Conservation (phyloP, 2,113 vertebrate genomes). For the Periophthalmodon schlosseri region DNA sequence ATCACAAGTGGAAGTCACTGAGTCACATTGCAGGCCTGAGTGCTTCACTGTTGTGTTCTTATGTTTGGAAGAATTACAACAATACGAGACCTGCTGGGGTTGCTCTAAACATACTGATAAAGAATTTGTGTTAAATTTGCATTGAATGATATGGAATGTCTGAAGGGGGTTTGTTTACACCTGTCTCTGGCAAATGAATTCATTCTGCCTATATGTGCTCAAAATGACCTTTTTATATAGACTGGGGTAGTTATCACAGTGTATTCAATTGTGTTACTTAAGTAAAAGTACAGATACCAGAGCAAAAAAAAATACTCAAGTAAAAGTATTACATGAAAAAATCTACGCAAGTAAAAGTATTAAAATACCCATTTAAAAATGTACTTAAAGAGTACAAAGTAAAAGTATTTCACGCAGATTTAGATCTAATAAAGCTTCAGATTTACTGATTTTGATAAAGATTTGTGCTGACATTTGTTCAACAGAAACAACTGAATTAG, state of each 20-base stretch:
- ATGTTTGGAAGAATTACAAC: slow-evolving; percentile 41
- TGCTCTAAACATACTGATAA: slow-evolving; percentile 26
- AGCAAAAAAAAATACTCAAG: no score
- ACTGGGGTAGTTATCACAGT: background rate
- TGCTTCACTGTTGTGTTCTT: slow-evolving; percentile 58
- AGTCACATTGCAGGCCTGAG: slow-evolving; percentile 62
- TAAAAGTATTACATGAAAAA: no score
- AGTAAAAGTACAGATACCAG: no score
- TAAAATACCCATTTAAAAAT: no score
- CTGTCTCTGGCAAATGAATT: background rate
- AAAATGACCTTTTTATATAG: background rate
- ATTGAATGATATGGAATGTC: slow-evolving; percentile 18
- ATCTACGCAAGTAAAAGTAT: no score
- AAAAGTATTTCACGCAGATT: no score
- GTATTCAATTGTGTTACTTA: no score
- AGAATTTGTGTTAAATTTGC: slow-evolving; percentile 27
- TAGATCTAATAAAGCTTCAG: no score
- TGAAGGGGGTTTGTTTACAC: background rate
- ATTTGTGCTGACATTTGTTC: no score
- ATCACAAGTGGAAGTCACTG: slow-evolving; percentile 61
- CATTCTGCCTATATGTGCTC: background rate
- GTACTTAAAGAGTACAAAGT: no score
- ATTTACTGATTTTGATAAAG: no score
- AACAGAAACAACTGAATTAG: no score
- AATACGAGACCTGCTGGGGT: slow-evolving; percentile 27